Percentiles rank a stretch among this genome's conserved stretches.
phyloP scores from a whole-genome alignment of 2,888 invertebrate genomes.

The Drosophila limbata region DNA sequence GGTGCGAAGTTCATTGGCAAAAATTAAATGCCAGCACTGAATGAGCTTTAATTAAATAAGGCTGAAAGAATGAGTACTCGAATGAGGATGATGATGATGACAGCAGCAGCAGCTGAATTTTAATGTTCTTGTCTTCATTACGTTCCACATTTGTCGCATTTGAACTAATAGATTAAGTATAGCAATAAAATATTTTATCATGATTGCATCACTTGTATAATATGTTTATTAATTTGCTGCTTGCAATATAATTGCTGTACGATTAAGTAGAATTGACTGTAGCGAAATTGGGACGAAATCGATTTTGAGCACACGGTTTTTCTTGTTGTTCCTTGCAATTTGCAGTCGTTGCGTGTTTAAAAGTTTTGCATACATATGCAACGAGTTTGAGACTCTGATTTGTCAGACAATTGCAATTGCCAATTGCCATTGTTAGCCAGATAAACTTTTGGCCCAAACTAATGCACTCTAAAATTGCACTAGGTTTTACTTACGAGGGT shows the following conservation, averaged over 20 bases:
- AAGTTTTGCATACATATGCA: slow-evolving; percentile 8
- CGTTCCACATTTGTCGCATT: slow-evolving; percentile 4
- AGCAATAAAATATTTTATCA: slow-evolving; percentile 7
- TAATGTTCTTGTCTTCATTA: slow-evolving; percentile 14
- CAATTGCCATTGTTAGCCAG: slow-evolving; percentile 12
- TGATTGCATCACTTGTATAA: slow-evolving; percentile 7
- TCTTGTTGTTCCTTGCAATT: slow-evolving; percentile 2
- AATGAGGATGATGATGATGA: not conserved
- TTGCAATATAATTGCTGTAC: not conserved
- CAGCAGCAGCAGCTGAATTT: slow-evolving; percentile 9
- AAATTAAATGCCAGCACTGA: slow-evolving; percentile 14
- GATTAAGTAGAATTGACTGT: not conserved
- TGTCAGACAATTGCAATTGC: slow-evolving; percentile 24
- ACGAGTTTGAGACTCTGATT: slow-evolving; percentile 6
- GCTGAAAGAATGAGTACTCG: not conserved
- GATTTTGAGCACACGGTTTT: not conserved
- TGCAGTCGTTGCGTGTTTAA: slow-evolving; percentile 19
- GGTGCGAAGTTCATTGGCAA: slow-evolving; percentile 26
- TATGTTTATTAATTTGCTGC: not conserved
- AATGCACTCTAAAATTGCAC: slow-evolving; percentile 59
- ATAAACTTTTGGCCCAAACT: slow-evolving; percentile 24
- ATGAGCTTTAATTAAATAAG: slow-evolving; percentile 13
- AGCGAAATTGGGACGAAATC: not conserved
- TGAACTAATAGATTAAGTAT: not conserved
- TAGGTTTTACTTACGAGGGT: not conserved